A percentile compares a stretch with the other conserved stretches of the same genome.
Conservation (phyloP, 2,113 vertebrate genomes). For the Seriola quinqueradiata region DNA sequence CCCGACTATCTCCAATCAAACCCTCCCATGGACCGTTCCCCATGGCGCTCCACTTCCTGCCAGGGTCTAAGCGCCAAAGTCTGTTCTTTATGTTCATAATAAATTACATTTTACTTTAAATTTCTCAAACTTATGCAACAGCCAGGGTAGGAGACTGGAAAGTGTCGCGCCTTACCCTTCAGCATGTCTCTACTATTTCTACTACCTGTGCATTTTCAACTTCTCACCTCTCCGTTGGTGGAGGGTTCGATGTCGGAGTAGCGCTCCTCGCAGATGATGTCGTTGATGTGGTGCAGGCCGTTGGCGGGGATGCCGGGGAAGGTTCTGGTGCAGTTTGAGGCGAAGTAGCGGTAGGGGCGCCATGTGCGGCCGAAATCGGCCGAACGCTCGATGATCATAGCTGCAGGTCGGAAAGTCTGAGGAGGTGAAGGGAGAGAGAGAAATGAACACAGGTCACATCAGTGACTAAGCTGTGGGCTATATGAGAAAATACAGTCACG, state of each 20-base stretch:
- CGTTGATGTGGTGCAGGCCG: constrained; percentile 81
- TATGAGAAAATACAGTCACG: not conserved
- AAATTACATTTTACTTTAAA: too few species aligned
- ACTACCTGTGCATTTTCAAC: not conserved
- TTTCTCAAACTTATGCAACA: too few species aligned
- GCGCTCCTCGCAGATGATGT: constrained; percentile 89
- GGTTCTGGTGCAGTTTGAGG: constrained; percentile 89
- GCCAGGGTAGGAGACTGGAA: too few species aligned
- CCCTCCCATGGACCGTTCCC: too few species aligned
- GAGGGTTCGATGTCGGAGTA: constrained; percentile 92
- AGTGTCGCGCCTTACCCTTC: too few species aligned
- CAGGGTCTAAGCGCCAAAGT: too few species aligned
- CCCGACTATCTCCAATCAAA: too few species aligned
- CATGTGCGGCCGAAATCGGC: constrained; percentile 86
- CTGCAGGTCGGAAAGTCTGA: constrained; percentile 90
- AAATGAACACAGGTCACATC: not conserved
- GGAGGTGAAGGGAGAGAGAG: not conserved
- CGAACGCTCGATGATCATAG: constrained; percentile 90
- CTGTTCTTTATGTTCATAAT: too few species aligned
- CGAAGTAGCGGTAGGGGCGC: constrained; percentile 90
- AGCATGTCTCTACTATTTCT: not conserved
- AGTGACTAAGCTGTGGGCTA: not conserved
- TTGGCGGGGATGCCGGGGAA: constrained; percentile 81
- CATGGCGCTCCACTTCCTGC: too few species aligned
- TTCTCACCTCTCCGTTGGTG: constrained; percentile 87